Conservation (phyloP, 2,797 vertebrate genomes). For the Pangasius krempfi region DNA sequence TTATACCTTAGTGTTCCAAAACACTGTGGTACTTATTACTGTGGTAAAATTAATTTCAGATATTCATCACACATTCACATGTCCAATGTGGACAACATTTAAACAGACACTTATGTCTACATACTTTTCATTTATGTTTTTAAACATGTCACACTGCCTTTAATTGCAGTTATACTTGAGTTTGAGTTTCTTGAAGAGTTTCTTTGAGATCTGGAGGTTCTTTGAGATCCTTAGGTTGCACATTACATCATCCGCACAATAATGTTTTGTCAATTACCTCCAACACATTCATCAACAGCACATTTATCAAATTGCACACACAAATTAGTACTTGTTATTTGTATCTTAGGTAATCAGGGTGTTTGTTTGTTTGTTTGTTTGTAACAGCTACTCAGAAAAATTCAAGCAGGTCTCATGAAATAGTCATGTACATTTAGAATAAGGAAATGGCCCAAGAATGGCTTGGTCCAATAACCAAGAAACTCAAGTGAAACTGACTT, state of each 20-base stretch:
- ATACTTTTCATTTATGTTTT: too few species aligned
- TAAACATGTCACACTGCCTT: too few species aligned
- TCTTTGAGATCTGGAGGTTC: too few species aligned
- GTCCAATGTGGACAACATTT: background rate
- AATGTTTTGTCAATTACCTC: background rate
- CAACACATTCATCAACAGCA: background rate
- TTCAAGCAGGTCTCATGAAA: background rate
- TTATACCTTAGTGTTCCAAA: background rate
- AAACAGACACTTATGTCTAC: background rate
- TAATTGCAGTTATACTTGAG: too few species aligned
- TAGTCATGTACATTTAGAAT: background rate
- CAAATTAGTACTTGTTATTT: background rate
- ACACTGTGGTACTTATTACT: too few species aligned
- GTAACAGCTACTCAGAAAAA: background rate
- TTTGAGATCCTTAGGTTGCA: too few species aligned
- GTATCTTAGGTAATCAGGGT: background rate
- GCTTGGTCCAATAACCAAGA: background rate
- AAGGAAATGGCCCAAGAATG: background rate
- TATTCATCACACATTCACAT: background rate
- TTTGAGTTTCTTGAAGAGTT: too few species aligned
- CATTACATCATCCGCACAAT: too few species aligned
- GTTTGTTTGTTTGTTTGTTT: background rate
- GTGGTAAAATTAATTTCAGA: background rate
- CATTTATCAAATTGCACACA: background rate
- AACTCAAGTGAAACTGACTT: background rate